Percentiles rank a stretch among this genome's conserved stretches.
Evolutionary conservation across 1,140 invertebrate genomes (phyloP).

Genomic region (Antheraea mylitta): DNA sequence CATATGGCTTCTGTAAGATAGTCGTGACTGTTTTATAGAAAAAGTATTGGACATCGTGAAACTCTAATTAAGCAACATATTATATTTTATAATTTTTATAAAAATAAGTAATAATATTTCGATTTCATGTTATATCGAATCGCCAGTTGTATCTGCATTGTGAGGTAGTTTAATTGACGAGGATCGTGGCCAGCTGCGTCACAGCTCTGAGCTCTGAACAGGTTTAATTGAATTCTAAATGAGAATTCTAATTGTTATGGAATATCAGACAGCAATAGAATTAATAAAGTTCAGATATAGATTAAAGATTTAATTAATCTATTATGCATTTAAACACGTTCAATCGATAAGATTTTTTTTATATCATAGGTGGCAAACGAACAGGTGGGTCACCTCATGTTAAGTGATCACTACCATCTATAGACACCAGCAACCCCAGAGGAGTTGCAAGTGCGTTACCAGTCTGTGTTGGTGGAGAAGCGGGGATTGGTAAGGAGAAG

Average conservation of each 20-base stretch:
- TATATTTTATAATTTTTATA: background rate
- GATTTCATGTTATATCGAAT: constrained; percentile 21
- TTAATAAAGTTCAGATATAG: background rate
- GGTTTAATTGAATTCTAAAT: constrained; percentile 5
- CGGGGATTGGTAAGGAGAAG: too few species aligned
- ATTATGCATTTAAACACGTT: too few species aligned
- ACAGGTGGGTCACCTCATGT: too few species aligned
- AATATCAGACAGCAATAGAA: background rate
- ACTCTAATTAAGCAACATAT: background rate
- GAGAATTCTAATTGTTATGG: background rate
- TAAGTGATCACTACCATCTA: too few species aligned
- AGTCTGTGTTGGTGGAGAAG: too few species aligned
- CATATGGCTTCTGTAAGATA: background rate
- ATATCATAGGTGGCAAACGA: too few species aligned
- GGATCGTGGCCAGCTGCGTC: constrained; percentile 23
- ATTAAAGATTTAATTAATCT: background rate
- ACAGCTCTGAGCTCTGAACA: constrained; percentile 14
- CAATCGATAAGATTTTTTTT: too few species aligned
- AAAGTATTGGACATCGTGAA: background rate
- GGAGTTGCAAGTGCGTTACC: too few species aligned
- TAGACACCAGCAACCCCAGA: too few species aligned
- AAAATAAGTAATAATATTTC: background rate
- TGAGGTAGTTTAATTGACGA: constrained; percentile 24
- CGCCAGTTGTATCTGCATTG: constrained; percentile 17
- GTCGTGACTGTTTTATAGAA: background rate